Base-by-base conservation (phyloP, 2,888 invertebrate species). In the Oxycera nigricornis region DNA sequence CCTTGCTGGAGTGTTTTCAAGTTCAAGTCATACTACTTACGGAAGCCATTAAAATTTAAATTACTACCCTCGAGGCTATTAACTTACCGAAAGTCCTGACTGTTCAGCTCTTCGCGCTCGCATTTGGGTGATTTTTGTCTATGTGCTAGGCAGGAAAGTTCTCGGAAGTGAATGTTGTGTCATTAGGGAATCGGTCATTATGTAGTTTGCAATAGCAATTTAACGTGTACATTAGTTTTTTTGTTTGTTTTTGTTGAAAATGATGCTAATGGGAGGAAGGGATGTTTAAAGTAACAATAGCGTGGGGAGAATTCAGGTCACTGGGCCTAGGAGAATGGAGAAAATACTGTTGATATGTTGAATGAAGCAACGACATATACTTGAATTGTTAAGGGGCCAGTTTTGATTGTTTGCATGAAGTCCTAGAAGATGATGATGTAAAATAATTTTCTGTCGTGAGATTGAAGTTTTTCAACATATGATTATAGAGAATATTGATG, bases 11-110 rank as follows among this genome's bases (percentile, higher is more conserved):
- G 1, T 31, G 52, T 31, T 70, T 70, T 70, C 70, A 70, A 70
- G 70, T 70, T 70, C 70, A 70, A 55, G 70, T 30, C 52, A 20
- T 22, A 22, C 39, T 22, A 70, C 70, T 70, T 28, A 70, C 20
- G 70, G 55, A 70, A 55, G 35, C 70, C 55, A 70, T 70, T 70
- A 70, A 70, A 70, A 70, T 70, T 70, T 70, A 70, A 70, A 70
- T 70, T 70, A 70, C 70, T 46, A 70, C 55, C 52, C 70, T 6
- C 20, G 28, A 70, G 55, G 70, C 70, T 70, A 52, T 70, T 70
- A 52, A 70, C 55, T 70, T 55, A 30, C 31, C 22, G 31, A 35
- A 70, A 68, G 39, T 26, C 65, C 22, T n/a, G 28, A 14, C 30
- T 59, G 59, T 14, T 59, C 30, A 59, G 24, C 28, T 59, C 59